Evolutionary conservation across 2,113 vertebrate genomes (phyloP).

Genomic region (Chamaea fasciata): DNA sequence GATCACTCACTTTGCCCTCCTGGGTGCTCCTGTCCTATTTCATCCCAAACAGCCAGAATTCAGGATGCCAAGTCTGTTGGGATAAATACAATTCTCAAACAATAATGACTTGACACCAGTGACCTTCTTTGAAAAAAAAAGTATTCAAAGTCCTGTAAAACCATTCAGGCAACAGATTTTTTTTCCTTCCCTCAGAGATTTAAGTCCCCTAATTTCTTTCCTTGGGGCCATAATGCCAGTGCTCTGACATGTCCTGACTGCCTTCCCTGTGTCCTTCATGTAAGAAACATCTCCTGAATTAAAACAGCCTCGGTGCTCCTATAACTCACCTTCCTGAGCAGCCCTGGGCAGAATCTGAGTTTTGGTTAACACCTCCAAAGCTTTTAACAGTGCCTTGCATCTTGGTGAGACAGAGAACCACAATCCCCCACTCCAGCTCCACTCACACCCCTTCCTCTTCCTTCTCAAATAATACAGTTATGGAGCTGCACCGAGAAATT

Average conservation of each 20-base stretch:
- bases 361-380: background rate
- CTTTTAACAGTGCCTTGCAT: background rate
- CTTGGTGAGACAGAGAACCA: background rate
- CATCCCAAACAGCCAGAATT: background rate
- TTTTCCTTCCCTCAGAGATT: background rate
- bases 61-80: background rate
- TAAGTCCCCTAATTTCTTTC: background rate
- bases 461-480: background rate
- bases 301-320: accelerated
- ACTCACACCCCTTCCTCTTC: background rate
- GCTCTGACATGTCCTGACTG: background rate
- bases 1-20: background rate
- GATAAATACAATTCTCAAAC: background rate
- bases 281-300: background rate
- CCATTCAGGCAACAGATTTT: background rate
- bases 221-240: background rate
- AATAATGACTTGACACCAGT: background rate
- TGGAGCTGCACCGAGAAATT: background rate
- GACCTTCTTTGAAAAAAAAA: background rate
- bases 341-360: background rate
- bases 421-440: background rate
- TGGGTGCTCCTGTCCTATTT: background rate
- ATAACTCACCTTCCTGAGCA: background rate
- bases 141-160: background rate
- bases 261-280: background rate